Conservation (phyloP, 2,113 vertebrate species). For the Baryphthengus martii region DNA sequence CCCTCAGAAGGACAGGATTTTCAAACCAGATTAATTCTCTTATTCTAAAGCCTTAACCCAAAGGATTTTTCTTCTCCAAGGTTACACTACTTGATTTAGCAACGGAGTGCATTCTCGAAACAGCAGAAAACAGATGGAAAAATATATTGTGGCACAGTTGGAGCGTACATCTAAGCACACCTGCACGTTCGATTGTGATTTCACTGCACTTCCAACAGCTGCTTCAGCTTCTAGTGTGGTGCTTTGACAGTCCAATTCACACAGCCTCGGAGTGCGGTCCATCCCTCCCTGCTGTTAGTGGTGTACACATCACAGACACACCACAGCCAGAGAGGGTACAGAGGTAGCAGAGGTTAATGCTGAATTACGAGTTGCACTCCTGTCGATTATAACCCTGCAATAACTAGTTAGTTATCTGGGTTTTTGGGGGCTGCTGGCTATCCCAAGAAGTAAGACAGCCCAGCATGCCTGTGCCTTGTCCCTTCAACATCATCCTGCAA, state of each 20-base stretch:
- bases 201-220: background rate
- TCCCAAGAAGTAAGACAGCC: background rate
- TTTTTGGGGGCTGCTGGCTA: background rate
- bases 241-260: background rate
- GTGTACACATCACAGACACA: background rate
- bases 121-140: background rate
- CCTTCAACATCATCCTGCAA: background rate
- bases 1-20: conserved; percentile 36
- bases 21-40: conserved; percentile 12
- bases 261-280: background rate
- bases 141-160: background rate
- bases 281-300: background rate
- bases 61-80: conserved; percentile 9
- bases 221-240: background rate
- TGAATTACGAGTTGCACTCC: background rate
- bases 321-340: background rate
- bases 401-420: background rate
- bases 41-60: conserved; percentile 6
- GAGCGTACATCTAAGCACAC: background rate
- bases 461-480: accelerated
- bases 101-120: background rate
- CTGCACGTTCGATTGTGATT: background rate
- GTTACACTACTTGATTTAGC: background rate
- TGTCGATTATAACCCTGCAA: background rate
- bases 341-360: background rate